Conservation (phyloP, 2,888 invertebrate species). For the Parnassius smintheus region DNA sequence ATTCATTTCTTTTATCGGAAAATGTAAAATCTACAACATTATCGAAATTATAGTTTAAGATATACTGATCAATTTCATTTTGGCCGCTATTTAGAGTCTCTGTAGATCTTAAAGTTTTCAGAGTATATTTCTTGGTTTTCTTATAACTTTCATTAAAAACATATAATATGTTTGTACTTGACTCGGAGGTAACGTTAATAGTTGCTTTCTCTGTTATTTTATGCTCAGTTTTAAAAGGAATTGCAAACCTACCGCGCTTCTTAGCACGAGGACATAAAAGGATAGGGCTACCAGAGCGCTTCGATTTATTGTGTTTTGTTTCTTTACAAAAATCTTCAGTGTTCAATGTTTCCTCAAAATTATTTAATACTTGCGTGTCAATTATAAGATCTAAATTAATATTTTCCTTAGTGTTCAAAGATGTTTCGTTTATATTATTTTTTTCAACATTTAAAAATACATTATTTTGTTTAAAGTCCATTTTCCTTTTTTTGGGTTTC, state of each 20-base stretch:
- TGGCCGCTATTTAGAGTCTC: slow-evolving; percentile 15
- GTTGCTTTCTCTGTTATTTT: slow-evolving; percentile 27
- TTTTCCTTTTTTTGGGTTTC: slow-evolving; percentile 46
- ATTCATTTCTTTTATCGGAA: slow-evolving; percentile 47
- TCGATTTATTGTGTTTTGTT: slow-evolving; percentile 40
- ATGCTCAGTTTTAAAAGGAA: slow-evolving; percentile 46
- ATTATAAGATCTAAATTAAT: slow-evolving; percentile 41
- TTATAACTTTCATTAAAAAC: slow-evolving; percentile 54
- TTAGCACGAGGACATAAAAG: slow-evolving; percentile 65
- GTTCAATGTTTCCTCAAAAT: slow-evolving; percentile 60
- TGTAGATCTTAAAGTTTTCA: slow-evolving; percentile 41
- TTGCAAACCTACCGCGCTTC: slow-evolving; percentile 54
- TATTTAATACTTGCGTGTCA: slow-evolving; percentile 60
- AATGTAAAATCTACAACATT: slow-evolving; percentile 52
- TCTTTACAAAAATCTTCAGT: slow-evolving; percentile 59
- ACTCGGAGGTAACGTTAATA: slow-evolving; percentile 12
- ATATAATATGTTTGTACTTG: slow-evolving; percentile 25
- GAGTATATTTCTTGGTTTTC: slow-evolving; percentile 44
- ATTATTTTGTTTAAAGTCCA: slow-evolving; percentile 35
- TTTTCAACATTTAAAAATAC: slow-evolving; percentile 18
- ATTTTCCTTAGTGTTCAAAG: slow-evolving; percentile 17
- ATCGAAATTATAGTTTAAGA: slow-evolving; percentile 44
- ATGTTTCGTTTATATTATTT: slow-evolving; percentile 15
- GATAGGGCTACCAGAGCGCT: slow-evolving; percentile 66
- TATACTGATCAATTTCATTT: slow-evolving; percentile 38